Conservation (phyloP, 2,888 invertebrate species). For the Tipula lateralis region DNA sequence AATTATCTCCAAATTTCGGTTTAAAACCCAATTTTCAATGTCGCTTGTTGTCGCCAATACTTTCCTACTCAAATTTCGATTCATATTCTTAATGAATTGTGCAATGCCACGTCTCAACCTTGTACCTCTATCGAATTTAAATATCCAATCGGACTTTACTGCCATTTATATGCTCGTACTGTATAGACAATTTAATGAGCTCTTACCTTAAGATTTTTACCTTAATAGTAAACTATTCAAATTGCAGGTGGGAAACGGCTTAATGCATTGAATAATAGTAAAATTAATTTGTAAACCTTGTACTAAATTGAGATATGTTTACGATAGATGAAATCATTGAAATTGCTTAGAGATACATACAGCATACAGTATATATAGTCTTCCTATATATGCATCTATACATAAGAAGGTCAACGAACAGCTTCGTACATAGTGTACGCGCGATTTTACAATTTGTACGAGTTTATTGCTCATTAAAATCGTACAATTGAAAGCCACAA, state of each 20-base stretch:
- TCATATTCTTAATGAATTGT: no score
- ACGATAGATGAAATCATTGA: background rate
- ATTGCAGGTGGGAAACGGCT: background rate
- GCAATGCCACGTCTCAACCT: background rate
- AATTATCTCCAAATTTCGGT: background rate
- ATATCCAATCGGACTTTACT: no score
- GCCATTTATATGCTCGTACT: no score
- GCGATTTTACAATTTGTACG: background rate
- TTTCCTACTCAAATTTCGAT: background rate
- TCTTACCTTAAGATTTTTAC: background rate
- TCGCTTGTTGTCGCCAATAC: background rate
- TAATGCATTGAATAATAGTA: background rate
- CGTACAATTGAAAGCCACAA: background rate
- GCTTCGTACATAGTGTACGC: background rate
- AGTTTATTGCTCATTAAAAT: background rate
- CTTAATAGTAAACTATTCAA: background rate
- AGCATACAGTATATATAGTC: background rate
- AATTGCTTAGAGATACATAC: no score
- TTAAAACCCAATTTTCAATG: background rate
- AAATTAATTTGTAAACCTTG: background rate
- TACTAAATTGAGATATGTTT: background rate
- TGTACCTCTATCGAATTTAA: background rate
- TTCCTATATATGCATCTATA: no score
- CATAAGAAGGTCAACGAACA: background rate
- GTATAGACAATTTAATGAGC: no score